Conservation (phyloP, 2,113 vertebrate genomes). For the Zosterops lateralis region DNA sequence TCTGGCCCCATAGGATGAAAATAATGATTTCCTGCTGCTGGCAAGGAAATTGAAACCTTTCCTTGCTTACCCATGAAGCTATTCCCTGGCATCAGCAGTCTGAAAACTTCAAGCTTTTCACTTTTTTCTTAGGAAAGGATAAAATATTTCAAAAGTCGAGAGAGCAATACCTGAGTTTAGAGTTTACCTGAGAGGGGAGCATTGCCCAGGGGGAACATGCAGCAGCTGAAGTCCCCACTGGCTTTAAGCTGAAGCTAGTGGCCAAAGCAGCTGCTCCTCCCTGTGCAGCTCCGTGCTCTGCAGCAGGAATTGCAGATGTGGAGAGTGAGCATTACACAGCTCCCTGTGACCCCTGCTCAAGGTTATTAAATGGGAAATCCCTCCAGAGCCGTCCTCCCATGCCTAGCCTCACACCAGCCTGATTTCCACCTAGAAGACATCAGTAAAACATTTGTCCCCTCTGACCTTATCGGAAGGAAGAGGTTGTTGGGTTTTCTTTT, state of each 20-base stretch:
- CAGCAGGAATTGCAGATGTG: not conserved
- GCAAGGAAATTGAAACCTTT: not conserved
- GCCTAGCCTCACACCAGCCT: not conserved
- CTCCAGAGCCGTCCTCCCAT: not conserved
- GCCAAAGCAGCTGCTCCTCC: not conserved
- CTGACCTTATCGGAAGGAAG: not conserved
- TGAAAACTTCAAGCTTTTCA: not conserved
- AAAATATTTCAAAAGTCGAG: not conserved
- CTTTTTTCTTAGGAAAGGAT: not conserved
- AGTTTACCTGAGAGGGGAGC: not conserved
- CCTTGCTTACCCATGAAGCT: not conserved
- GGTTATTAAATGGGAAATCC: not conserved
- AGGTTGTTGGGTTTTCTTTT: not conserved
- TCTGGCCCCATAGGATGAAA: not conserved
- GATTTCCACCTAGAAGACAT: not conserved
- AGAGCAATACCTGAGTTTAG: not conserved
- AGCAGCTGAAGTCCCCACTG: not conserved
- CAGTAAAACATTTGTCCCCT: not conserved
- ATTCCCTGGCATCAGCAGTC: not conserved
- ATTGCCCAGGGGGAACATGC: rapidly evolving
- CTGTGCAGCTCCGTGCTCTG: not conserved
- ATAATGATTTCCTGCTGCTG: not conserved
- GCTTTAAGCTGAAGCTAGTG: not conserved
- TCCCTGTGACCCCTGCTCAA: not conserved
- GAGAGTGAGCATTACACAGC: not conserved